phyloP scores from a whole-genome alignment of 2,797 vertebrate species.

The Picus viridis region DNA sequence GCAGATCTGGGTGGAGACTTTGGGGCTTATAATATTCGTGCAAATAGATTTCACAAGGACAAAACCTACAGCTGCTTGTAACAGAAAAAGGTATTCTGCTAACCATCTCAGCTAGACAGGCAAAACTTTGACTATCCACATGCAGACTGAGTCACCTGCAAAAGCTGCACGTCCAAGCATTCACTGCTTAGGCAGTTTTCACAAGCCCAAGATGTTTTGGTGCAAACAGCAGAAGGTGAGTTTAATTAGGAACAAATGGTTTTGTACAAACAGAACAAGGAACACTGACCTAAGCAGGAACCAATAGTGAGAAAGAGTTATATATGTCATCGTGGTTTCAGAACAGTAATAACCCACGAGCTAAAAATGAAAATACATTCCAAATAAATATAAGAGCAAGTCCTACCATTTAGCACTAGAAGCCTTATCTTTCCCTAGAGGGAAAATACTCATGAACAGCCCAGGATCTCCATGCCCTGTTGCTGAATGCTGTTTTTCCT shows the following conservation, averaged over 20 bases:
- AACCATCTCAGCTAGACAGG: neutral
- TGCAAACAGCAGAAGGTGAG: neutral
- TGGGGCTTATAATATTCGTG: neutral
- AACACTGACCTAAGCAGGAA: neutral
- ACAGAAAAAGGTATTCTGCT: neutral
- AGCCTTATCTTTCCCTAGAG: neutral
- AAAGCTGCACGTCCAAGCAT: neutral
- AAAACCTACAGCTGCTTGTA: neutral
- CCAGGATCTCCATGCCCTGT: neutral
- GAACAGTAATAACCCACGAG: neutral
- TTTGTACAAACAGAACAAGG: constrained; percentile 21
- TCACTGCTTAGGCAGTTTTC: neutral
- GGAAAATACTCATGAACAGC: neutral
- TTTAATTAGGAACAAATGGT: constrained; percentile 11
- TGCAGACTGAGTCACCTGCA: neutral
- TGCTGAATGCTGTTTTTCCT: neutral
- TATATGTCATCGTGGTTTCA: neutral
- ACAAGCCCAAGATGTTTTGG: neutral
- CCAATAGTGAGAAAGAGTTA: neutral
- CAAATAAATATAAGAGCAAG: neutral
- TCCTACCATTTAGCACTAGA: neutral
- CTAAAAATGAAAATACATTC: constrained; percentile 6
- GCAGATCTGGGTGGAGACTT: constrained; percentile 36
- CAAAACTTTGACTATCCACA: neutral
- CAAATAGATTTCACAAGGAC: constrained; percentile 2